A percentile compares a stretch with the other conserved stretches of the same genome.
phyloP scores from a whole-genome alignment of 2,888 invertebrate species.

The Parnassius mnemosyne region DNA sequence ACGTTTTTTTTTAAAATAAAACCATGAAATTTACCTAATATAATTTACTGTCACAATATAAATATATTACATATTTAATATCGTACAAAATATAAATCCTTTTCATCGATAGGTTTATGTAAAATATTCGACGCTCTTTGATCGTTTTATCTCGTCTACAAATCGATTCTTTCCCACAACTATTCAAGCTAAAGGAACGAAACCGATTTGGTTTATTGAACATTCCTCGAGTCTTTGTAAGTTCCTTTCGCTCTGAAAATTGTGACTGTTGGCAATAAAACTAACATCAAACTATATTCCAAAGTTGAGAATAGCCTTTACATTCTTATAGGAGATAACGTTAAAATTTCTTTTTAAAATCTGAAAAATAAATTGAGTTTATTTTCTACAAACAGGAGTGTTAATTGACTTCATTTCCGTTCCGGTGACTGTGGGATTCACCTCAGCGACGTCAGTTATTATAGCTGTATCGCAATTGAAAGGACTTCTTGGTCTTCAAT shows the following conservation, averaged over 20 bases:
- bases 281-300: background rate
- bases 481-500: conserved; percentile 84
- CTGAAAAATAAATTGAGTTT: background rate
- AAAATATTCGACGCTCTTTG: background rate
- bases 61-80: too few species aligned
- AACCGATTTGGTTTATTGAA: conserved; percentile 24
- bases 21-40: too few species aligned
- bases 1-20: too few species aligned
- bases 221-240: conserved; percentile 22
- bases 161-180: conserved; percentile 21
- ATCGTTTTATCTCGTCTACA: conserved; percentile 6
- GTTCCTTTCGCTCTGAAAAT: conserved; percentile 13
- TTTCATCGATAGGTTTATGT: background rate
- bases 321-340: conserved; percentile 1
- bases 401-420: conserved; percentile 94
- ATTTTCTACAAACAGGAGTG: conserved; percentile 81
- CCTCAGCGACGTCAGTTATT: conserved; percentile 94
- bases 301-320: conserved; percentile 1
- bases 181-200: conserved; percentile 18
- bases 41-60: too few species aligned
- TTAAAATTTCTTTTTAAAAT: background rate
- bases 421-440: conserved; percentile 94
- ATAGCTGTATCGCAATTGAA: conserved; percentile 93
- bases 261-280: conserved; percentile 3
- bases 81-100: background rate